phyloP scores from a whole-genome alignment of 2,797 vertebrate species.

The Oceanodroma leucorhoa region DNA sequence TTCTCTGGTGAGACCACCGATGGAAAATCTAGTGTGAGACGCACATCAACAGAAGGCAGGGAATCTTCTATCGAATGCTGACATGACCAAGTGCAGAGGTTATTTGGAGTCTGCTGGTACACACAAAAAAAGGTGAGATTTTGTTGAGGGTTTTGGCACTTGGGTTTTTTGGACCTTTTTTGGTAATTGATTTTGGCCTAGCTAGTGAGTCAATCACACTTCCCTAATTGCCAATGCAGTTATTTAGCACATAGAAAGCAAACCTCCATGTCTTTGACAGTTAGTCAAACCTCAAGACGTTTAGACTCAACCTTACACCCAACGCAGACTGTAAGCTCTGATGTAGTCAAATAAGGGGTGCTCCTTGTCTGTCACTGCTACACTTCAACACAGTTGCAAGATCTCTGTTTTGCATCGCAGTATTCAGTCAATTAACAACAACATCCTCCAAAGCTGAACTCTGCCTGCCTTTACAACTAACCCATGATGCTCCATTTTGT shows the following conservation, averaged over 20 bases:
- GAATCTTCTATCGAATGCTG: not conserved
- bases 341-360: not conserved
- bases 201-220: not conserved
- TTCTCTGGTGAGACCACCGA: not conserved
- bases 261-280: not conserved
- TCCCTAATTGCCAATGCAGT: not conserved
- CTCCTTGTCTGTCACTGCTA: not conserved
- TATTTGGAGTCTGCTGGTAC: not conserved
- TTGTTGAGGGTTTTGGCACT: not conserved
- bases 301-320: not conserved
- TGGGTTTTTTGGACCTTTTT: not conserved
- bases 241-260: not conserved
- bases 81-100: not conserved
- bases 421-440: not conserved
- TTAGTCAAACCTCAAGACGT: not conserved
- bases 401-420: not conserved
- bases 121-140: not conserved
- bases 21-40: not conserved
- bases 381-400: not conserved
- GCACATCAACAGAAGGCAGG: not conserved
- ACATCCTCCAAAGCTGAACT: not conserved
- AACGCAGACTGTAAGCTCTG: not conserved
- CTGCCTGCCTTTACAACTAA: not conserved
- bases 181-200: not conserved
- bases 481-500: fast-evolving